phyloP scores from a whole-genome alignment of 2,888 invertebrate species.

The Drosophila fulvimacula region DNA sequence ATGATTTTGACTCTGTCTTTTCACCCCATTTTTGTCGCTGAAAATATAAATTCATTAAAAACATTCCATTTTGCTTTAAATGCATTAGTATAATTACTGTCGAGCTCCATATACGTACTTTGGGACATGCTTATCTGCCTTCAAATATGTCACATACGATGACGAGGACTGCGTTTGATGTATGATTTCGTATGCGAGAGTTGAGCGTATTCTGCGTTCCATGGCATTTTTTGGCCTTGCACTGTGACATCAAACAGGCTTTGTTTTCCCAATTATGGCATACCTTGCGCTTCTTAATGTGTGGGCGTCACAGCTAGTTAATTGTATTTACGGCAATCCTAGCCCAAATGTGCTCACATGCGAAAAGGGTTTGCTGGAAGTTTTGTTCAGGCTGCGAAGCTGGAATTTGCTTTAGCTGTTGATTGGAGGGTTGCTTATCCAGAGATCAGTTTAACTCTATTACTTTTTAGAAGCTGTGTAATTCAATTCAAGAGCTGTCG shows the following conservation, averaged over 20 bases:
- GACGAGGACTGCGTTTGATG: slow-evolving; percentile 56
- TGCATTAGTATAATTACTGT: slow-evolving; percentile 71
- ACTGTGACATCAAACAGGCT: slow-evolving; percentile 72
- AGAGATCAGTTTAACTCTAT: slow-evolving; percentile 35
- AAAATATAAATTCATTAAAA: slow-evolving; percentile 74
- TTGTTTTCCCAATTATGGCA: slow-evolving; percentile 37
- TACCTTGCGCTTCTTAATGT: slow-evolving; percentile 58
- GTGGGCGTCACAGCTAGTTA: slow-evolving; percentile 77
- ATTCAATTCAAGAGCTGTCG: slow-evolving; percentile 14
- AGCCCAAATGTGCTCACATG: slow-evolving; percentile 2
- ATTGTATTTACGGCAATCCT: slow-evolving; percentile 66
- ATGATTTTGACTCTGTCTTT: not conserved
- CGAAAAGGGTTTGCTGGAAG: slow-evolving; percentile 40
- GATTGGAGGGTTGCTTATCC: slow-evolving; percentile 51
- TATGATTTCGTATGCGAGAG: not conserved
- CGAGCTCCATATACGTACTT: slow-evolving; percentile 31
- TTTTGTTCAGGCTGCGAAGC: slow-evolving; percentile 5
- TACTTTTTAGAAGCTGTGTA: not conserved
- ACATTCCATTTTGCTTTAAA: slow-evolving; percentile 73
- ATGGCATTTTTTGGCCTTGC: slow-evolving; percentile 39
- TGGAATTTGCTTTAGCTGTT: slow-evolving; percentile 53
- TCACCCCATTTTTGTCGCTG: slow-evolving; percentile 42
- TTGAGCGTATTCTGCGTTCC: not conserved
- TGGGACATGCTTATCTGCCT: slow-evolving; percentile 56
- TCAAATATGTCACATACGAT: slow-evolving; percentile 74